Evolutionary conservation across 2,113 vertebrate genomes (phyloP), one percentile per base, ranked within the genome.

Genomic region (Cettia cetti): DNA sequence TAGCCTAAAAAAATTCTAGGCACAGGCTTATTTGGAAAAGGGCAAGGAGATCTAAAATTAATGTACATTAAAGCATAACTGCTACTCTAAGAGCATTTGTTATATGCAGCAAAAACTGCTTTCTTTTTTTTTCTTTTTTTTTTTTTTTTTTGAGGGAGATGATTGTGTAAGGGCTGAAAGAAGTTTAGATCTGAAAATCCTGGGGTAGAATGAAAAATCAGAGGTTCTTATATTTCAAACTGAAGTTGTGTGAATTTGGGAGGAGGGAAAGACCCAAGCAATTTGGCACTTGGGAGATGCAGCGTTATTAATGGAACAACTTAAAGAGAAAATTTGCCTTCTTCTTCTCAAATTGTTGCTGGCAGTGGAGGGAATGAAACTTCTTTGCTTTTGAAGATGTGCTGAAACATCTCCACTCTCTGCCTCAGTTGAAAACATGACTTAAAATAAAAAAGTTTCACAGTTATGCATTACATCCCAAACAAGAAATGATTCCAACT

Each of bases 21-120:
- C 82, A 92, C 52, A 89, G 52, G 64, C 79, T 90, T 88, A 56
- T 76, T 3, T 94, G 94, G 94, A 92, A 95, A 90, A 93, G 47
- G 85, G 75, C 90, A 95, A 92, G 54, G 31, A 92, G 59, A 96
- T 86, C 87, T 94, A 56, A 96, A 96, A 93, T 94, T 94, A 95
- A 86, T 96, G 85, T 71, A 96, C 93, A 89, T 96, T 97, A 97
- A 92, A 89, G 68, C 64, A 69, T 90, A 88, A 61, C 85, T 83
- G 82, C 54, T 86, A 45, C 64, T 78, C 35, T 75, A 93, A 90
- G 64, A 93, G 68, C 88, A 86, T 96, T 92, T 84, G 65, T 91
- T 89, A 92, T 81, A 81, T 33, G 93, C 76, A 81, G 82, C 56
- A 94, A 83, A 93, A 95, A 90, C 60, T 42, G 47, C 78, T 94